A percentile compares a stretch with the other conserved stretches of the same genome.
phyloP scores from a whole-genome alignment of 2,888 invertebrate genomes.

The Allygus modestus region DNA sequence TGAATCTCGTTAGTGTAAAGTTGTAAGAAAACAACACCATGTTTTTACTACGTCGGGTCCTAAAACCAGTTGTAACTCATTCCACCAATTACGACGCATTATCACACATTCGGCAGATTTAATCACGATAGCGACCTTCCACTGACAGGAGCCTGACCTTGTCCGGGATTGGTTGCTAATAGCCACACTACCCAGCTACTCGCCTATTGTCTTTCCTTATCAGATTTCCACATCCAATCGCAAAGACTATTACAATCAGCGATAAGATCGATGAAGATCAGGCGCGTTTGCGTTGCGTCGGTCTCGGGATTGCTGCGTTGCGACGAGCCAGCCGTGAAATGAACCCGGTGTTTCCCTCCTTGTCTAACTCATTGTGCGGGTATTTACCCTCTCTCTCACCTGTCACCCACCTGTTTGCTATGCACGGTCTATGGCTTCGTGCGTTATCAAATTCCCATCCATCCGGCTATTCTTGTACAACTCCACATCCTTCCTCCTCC shows the following conservation, averaged over 20 bases:
- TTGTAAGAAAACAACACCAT: too few relatives aligned
- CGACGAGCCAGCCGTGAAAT: not conserved
- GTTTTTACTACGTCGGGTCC: too few relatives aligned
- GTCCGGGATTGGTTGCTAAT: not conserved
- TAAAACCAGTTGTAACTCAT: too few relatives aligned
- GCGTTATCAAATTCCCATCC: slow-evolving; percentile 50
- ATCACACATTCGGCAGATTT: not conserved
- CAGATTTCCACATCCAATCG: slow-evolving; percentile 48
- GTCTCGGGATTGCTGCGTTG: not conserved
- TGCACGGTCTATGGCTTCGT: slow-evolving; percentile 46
- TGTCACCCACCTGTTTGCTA: not conserved
- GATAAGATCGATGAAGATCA: slow-evolving; percentile 39
- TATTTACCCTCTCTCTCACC: not conserved
- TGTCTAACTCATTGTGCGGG: not conserved
- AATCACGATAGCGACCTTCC: slow-evolving; percentile 29
- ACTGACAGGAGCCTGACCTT: not conserved
- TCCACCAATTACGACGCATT: too few relatives aligned
- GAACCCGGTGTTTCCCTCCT: not conserved
- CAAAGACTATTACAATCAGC: slow-evolving; percentile 29
- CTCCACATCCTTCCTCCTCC: slow-evolving; percentile 45
- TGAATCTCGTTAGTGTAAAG: too few relatives aligned
- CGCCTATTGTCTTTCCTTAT: slow-evolving; percentile 30
- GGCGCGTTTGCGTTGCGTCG: not conserved
- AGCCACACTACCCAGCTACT: not conserved
- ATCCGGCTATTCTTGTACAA: slow-evolving; percentile 33